phyloP scores from a whole-genome alignment of 2,888 invertebrate species.

The Plagodis pulveraria region DNA sequence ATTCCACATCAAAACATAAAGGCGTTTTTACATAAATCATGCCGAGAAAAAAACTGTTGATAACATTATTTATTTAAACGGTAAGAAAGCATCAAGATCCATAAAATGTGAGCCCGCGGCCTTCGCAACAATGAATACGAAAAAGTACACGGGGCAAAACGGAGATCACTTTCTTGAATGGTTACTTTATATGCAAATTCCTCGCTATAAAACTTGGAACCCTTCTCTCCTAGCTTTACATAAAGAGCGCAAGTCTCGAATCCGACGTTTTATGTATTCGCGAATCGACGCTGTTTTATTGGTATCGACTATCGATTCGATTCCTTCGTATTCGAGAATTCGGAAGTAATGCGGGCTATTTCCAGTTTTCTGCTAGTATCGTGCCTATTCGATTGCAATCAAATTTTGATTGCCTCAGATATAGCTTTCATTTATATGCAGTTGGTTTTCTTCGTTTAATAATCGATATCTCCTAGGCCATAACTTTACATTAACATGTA shows the following conservation, averaged over 20 bases:
- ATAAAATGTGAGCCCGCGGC: conserved; percentile 76
- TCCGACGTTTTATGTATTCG: conserved; percentile 82
- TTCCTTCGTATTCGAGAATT: conserved; percentile 69
- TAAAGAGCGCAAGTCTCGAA: conserved; percentile 78
- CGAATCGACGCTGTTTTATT: conserved; percentile 82
- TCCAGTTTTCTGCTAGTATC: conserved; percentile 69
- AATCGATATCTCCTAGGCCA: conserved; percentile 16
- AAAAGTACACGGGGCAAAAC: conserved; percentile 71
- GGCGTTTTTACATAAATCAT: conserved; percentile 69
- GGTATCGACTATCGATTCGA: conserved; percentile 80
- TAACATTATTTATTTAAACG: conserved; percentile 79
- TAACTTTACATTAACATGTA: not conserved
- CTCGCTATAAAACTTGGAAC: conserved; percentile 81
- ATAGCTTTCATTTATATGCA: conserved; percentile 66
- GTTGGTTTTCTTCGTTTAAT: conserved; percentile 43
- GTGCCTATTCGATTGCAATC: conserved; percentile 74
- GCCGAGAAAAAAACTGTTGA: conserved; percentile 68
- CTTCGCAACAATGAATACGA: conserved; percentile 82
- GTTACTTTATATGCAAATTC: conserved; percentile 85
- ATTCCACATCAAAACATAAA: conserved; percentile 61
- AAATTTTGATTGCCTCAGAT: conserved; percentile 71
- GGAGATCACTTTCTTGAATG: conserved; percentile 84
- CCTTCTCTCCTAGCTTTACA: conserved; percentile 82
- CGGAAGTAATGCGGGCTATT: conserved; percentile 75
- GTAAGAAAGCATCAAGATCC: conserved; percentile 74